phyloP scores from a whole-genome alignment of 2,888 invertebrate genomes.

The Latrodectus elegans region DNA sequence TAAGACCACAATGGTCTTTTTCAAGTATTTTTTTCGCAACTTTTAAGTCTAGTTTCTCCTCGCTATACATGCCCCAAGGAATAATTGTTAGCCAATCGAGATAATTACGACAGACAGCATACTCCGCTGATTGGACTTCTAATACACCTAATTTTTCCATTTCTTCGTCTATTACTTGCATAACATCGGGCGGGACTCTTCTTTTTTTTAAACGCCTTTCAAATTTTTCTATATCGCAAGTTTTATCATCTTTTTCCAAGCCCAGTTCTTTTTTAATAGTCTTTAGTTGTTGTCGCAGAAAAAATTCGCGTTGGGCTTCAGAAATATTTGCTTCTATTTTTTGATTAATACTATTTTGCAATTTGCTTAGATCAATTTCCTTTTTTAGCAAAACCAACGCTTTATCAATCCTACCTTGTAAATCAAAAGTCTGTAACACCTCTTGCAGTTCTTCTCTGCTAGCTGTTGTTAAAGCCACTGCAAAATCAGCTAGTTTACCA shows the following conservation, averaged over 20 bases:
- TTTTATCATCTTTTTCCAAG: constrained; percentile 11
- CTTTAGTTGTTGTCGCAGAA: constrained; percentile 65
- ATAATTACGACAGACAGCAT: not conserved
- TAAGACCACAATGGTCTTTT: constrained; percentile 77
- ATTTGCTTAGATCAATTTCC: too few relatives aligned
- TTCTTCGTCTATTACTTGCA: not conserved
- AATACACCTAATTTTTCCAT: not conserved
- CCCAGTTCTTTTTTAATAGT: constrained; percentile 69
- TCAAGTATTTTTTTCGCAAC: constrained; percentile 72
- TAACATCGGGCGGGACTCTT: not conserved
- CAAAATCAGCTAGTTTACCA: too few relatives aligned
- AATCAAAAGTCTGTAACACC: too few relatives aligned
- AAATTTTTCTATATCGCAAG: not conserved
- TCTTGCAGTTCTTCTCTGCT: too few relatives aligned
- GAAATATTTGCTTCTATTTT: too few relatives aligned
- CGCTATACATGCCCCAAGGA: constrained; percentile 77
- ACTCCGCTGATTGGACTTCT: not conserved
- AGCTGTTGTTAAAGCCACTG: too few relatives aligned
- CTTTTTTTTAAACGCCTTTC: not conserved
- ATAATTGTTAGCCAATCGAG: constrained; percentile 75
- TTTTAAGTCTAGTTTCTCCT: constrained; percentile 43
- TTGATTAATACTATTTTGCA: too few relatives aligned
- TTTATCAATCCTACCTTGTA: too few relatives aligned
- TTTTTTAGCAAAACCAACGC: too few relatives aligned
- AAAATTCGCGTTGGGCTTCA: constrained; percentile 63